Evolutionary conservation across 2,888 invertebrate genomes (phyloP).

Genomic region (Ganaspis brasiliensis): DNA sequence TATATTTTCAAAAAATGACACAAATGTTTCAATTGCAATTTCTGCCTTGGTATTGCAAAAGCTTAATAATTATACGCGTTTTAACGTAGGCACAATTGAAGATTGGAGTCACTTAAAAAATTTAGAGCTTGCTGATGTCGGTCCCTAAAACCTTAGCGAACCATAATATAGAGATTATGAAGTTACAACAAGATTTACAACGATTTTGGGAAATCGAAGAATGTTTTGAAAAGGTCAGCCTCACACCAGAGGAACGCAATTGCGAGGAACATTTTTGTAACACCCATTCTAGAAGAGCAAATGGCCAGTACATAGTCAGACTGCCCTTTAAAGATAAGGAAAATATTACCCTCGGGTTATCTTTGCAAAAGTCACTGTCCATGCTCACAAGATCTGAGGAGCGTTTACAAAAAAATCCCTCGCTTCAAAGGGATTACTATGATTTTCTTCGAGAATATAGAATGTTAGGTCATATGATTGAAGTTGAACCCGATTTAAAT

Average conservation of each 20-base stretch:
- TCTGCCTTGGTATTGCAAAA: background rate
- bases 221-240: background rate
- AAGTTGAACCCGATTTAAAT: background rate
- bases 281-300: background rate
- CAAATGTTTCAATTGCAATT: background rate
- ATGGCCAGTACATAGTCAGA: background rate
- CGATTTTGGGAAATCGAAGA: conserved; percentile 17
- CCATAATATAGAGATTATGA: background rate
- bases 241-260: background rate
- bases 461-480: conserved; percentile 6
- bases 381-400: background rate
- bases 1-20: background rate
- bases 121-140: background rate
- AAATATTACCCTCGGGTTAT: background rate
- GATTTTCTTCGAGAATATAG: conserved; percentile 20
- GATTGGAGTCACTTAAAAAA: background rate
- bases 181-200: background rate
- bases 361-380: background rate
- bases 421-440: background rate
- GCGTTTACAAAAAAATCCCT: background rate
- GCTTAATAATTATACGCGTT: background rate
- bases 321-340: background rate
- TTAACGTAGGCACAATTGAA: background rate
- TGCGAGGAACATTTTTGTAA: background rate
- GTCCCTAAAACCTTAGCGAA: background rate